Evolutionary conservation across 2,113 vertebrate genomes (phyloP), one percentile per base, ranked within the genome.

Genomic region (Cebidichthys violaceus): DNA sequence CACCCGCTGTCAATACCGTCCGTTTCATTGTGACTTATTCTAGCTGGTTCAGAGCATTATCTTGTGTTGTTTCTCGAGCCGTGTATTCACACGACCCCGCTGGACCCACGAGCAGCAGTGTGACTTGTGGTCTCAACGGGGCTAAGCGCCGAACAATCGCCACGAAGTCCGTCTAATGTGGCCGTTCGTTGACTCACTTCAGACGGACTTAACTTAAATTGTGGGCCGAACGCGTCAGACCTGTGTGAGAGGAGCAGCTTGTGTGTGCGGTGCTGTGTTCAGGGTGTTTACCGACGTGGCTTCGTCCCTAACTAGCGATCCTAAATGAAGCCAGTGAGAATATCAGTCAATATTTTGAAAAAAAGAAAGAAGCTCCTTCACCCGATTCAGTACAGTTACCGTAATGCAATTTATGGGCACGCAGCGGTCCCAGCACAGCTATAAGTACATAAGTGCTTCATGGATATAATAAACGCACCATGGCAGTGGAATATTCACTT

Each of bases 81-180:
- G 17, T 24, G 17, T 50, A 45, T 82, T 82, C 39, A 39, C 68
- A 52, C 77, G 59, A 71, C 70, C 77, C 75, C 61, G 37, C 3
- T 64, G 82, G 70, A 74, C 67, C 39, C 74, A 79, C 68, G 47
- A 67, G 66, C 37, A 73, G 57, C 77, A 41, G 70, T 22, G n/a
- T n/a, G n/a, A n/a, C n/a, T n/a, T n/a, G n/a, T n/a, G 7, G 45
- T 81, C 60, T 54, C n/a, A 60, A 37, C 37, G 27, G 35, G 22
- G 66, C 39, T 54, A n/a, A 62, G 72, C 47, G 29, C 22, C 2
- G 18, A 43, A 70, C 31, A 31, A 74, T 62, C 20, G 54, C 54
- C 27, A 59, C 31, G n/a, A 77, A 74, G 45, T 59, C 60, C 7
- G 39, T 52, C 9, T 27, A 71, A 77, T 15, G n/a, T 31, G 10